phyloP scores from a whole-genome alignment of 2,797 vertebrate genomes.

The Sebastolobus altivelis region DNA sequence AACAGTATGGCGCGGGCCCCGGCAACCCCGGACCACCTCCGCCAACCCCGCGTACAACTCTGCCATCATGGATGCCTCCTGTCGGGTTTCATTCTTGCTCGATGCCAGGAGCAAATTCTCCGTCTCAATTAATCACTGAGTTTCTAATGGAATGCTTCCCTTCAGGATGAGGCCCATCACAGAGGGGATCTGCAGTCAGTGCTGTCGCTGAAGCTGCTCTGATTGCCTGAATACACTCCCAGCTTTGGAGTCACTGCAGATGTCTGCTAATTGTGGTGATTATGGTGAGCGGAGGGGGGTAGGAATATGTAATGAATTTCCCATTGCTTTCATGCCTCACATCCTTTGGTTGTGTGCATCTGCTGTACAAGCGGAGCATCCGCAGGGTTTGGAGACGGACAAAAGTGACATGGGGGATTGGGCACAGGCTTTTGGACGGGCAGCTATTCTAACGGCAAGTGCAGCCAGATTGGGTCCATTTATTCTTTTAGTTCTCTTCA shows the following conservation, averaged over 20 bases:
- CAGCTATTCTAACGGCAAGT: constrained; percentile 64
- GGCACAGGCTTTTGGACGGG: constrained; percentile 71
- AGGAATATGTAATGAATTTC: constrained; percentile 86
- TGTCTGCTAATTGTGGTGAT: constrained; percentile 89
- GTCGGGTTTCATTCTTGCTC: constrained; percentile 67
- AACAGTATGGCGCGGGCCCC: constrained; percentile 46
- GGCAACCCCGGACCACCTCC: constrained; percentile 61
- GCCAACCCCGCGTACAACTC: constrained; percentile 39
- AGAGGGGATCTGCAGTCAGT: constrained; percentile 78
- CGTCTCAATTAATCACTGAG: constrained; percentile 83
- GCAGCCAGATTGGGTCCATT: constrained; percentile 74
- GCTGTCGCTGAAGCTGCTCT: constrained; percentile 79
- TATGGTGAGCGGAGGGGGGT: constrained; percentile 84
- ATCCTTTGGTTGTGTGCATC: constrained; percentile 82
- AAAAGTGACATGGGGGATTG: constrained; percentile 76
- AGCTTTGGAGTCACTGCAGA: constrained; percentile 85
- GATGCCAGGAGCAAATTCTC: constrained; percentile 76
- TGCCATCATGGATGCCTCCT: constrained; percentile 69
- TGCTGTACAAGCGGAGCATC: constrained; percentile 80
- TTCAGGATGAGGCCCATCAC: constrained; percentile 81
- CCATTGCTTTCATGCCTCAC: constrained; percentile 83
- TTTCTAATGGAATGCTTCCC: constrained; percentile 85
- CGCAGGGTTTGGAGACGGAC: constrained; percentile 75
- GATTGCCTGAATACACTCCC: constrained; percentile 82
- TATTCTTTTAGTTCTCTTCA: constrained; percentile 62